A percentile compares a stretch with the other conserved stretches of the same genome.
Conservation (phyloP, 2,888 invertebrate species). For the Hyppa rectilinea region DNA sequence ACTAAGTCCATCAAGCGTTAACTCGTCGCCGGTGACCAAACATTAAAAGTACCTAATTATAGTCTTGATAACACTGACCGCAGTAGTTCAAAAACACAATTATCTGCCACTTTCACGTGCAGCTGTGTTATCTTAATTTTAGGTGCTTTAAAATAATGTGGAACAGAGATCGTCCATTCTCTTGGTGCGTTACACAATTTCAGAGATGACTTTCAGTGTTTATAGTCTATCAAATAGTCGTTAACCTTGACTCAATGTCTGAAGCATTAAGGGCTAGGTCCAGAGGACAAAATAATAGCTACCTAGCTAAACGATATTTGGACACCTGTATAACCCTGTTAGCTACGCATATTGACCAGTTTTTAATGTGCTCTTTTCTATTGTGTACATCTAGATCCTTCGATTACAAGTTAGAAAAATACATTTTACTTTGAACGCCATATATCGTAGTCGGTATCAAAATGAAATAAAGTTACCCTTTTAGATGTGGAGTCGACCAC, state of each 20-base stretch:
- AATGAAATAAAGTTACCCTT: background rate
- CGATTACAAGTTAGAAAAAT: background rate
- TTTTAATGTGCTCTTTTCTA: background rate
- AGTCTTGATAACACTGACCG: constrained; percentile 2
- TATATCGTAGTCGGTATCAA: background rate
- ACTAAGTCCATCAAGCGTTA: background rate
- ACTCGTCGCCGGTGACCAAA: background rate
- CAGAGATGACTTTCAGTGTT: background rate
- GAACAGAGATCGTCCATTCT: constrained; percentile 1
- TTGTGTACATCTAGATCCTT: background rate
- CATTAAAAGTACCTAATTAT: constrained; percentile 1
- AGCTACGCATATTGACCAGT: background rate
- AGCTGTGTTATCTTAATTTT: constrained; percentile 21
- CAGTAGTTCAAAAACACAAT: constrained; percentile 14
- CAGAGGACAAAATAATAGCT: constrained; percentile 9
- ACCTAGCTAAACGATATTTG: constrained; percentile 8
- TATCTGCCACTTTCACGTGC: background rate
- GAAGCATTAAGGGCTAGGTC: constrained; percentile 2
- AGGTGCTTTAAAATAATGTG: background rate
- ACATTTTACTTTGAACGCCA: background rate
- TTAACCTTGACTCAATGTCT: constrained; percentile 23
- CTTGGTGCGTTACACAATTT: background rate
- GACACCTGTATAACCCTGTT: background rate
- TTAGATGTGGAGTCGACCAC: background rate
- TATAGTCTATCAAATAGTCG: constrained; percentile 13